A percentile compares a stretch with the other conserved stretches of the same genome.
Conservation (phyloP, 2,888 invertebrate species). For the Fragum sueziense region DNA sequence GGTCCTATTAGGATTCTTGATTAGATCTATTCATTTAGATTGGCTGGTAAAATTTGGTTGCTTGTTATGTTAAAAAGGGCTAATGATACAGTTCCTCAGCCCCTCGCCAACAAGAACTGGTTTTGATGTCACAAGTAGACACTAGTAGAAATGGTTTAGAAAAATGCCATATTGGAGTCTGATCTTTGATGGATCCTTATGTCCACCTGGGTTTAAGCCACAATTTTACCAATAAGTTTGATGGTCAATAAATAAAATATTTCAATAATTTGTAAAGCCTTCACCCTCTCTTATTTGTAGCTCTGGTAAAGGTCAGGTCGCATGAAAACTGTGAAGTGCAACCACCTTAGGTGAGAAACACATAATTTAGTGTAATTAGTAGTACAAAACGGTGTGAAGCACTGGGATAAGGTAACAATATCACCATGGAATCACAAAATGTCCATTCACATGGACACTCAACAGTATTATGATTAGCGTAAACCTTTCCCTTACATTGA, state of each 20-base stretch:
- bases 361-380: neutral
- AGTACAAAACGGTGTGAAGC: neutral
- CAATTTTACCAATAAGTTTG: no score
- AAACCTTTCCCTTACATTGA: neutral
- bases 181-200: no score
- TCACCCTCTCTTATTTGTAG: no score
- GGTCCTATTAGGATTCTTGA: neutral
- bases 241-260: no score
- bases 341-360: neutral
- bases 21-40: neutral
- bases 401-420: neutral
- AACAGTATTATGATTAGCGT: no score
- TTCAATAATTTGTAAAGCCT: no score
- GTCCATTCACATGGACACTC: constrained; percentile 19
- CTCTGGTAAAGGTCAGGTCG: no score
- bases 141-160: neutral
- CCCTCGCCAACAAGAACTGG: no score
- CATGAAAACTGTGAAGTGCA: neutral
- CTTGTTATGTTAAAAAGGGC: neutral
- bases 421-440: constrained; percentile 5
- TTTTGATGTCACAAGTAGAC: neutral
- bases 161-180: neutral
- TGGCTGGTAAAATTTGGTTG: neutral
- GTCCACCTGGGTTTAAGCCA: no score
- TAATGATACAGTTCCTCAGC: neutral